Evolutionary conservation across 2,797 vertebrate species (phyloP).

Genomic region (Sparus aurata): DNA sequence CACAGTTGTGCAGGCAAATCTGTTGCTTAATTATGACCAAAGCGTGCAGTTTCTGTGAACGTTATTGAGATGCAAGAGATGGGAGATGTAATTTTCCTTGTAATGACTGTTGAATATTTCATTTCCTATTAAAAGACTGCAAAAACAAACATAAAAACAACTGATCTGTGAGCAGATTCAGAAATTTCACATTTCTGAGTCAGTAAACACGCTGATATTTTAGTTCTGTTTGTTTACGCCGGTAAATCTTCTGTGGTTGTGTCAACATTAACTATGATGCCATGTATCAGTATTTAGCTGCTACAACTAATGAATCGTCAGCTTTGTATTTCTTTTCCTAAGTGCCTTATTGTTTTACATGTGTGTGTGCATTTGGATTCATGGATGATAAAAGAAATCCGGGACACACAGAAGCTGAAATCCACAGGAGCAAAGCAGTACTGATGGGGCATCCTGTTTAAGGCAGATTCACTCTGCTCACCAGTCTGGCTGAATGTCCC

Average conservation of each 20-base stretch:
- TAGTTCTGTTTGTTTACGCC: constrained; percentile 2
- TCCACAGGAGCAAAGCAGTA: constrained; percentile 15
- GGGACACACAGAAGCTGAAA: constrained; percentile 27
- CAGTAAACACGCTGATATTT: constrained; percentile 5
- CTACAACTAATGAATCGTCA: constrained; percentile 11
- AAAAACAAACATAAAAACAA: neutral
- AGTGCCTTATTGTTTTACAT: neutral
- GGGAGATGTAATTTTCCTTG: neutral
- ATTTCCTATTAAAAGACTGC: neutral
- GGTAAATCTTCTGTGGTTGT: neutral
- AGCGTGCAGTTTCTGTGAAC: neutral
- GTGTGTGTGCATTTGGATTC: constrained; percentile 5
- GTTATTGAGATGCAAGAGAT: neutral
- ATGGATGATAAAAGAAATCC: constrained; percentile 34
- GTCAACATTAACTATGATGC: constrained; percentile 20
- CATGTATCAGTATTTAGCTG: neutral
- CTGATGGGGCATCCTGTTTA: constrained; percentile 38
- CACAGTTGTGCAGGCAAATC: neutral
- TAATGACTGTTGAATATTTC: neutral
- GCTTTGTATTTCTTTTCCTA: constrained; percentile 8
- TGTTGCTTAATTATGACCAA: neutral
- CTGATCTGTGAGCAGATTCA: neutral
- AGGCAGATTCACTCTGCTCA: constrained; percentile 17
- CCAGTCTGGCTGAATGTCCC: constrained; percentile 28
- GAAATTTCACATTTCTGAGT: neutral